Evolutionary conservation across 1,140 invertebrate species (phyloP), one percentile per base, ranked within the genome.

Genomic region (Stenopsyche tienmushanensis): DNA sequence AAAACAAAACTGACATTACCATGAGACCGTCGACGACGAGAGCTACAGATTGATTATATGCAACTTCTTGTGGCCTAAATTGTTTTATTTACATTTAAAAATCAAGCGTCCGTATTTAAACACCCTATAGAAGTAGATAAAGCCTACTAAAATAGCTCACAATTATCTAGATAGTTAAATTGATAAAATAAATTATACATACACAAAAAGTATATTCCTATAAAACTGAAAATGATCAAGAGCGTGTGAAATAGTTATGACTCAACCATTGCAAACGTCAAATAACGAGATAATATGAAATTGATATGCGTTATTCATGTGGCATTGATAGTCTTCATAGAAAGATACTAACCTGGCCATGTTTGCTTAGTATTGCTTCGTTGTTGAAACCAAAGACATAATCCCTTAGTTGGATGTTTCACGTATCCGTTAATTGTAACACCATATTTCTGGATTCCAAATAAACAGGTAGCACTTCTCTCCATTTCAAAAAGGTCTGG

Each of bases 341-440:
- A 49, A 5, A 49, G 23, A 41, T 53, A 69, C 66, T 70, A 74
- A 84, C 92, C 91, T 58, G 94, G 94, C 90, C 93, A 97, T 20
- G 94, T 97, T 77, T 93, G 92, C 81, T 98, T 98, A 21, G 88
- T 94, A 53, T 87, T 83, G 64, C 94, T 92, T 72, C 95, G 83
- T 73, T 91, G 91, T 75, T 96, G 94, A 68, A 97, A 81, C 96
- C 96, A 98, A 75, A 98, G 88, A 77, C 90, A 93, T 42, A 96
- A 76, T 7, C 93, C 91, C 77, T 90, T 89, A 45, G 88, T 85
- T 13, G 90, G 89, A 79, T 93, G 88, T 72, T 85, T 86, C 9
- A 93, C 88, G 78, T 93, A 98, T 9, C 94, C 96, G 80, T 94
- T 97, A 57, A 98, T 94, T 75, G 95, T 92, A 23, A 96, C 91